Evolutionary conservation across 2,113 vertebrate species (phyloP), one percentile per base, ranked within the genome.

Genomic region (Clarias macrocephalus): DNA sequence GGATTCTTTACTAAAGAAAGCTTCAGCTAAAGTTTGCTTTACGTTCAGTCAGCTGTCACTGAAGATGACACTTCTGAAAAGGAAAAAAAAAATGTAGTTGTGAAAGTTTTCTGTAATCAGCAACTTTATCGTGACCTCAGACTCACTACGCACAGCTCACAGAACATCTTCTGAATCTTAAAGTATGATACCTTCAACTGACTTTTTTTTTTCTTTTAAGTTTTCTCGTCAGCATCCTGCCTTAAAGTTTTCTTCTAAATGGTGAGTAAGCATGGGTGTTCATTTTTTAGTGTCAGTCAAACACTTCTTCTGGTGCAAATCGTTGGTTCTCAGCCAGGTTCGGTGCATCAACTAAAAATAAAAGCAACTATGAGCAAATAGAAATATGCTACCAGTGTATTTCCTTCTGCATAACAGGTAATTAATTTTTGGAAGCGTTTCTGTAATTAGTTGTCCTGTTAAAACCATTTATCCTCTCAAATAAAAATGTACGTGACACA

Each of bases 381-480:
- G 23, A 19, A 80, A 30, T 30, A 30, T 57, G 21, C 30, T 77
- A 5, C 25, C 75, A 56, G n/a, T 9, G 25, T 76, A 2, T 56
- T 79, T 18, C n/a, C 28, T 77, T 28, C 25, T 79, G 25, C 52
- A 79, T n/a, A 79, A 28, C n/a, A 79, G 25, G n/a, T 80, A 19
- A 18, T 30, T 30, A 33, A 21, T 59, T 80, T 21, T 80, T 59
- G 54, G 48, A 80, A 59, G 15, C 28, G 15, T 80, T 59, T 59
- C 8, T 33, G 77, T 59, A 80, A 80, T 80, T 59, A 80, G n/a
- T 59, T 56, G n/a, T 79, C 52, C 76, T 30, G 23, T 57, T 77
- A 18, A 56, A 77, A 77, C 28, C 28, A 77, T n/a, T 48, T 8
- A 77, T 77, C 15, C 75, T 77, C 42, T 62, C 21, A 42, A 81